Conservation (phyloP, 1,140 invertebrate species). For the Ips typographus region DNA sequence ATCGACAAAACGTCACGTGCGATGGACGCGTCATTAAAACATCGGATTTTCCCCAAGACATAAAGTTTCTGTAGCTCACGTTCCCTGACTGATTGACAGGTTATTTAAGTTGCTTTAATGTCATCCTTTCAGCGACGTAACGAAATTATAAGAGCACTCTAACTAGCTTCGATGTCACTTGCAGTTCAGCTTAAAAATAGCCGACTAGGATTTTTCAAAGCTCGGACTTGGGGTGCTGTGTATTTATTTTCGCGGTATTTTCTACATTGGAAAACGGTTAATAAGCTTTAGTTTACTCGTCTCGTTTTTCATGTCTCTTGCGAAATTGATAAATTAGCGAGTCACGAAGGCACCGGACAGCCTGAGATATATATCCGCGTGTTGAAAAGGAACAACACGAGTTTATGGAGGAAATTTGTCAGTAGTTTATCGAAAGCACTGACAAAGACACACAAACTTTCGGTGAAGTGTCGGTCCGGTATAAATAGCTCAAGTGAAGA, state of each 20-base stretch:
- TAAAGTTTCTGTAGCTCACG: slow-evolving; percentile 39
- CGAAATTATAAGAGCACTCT: slow-evolving; percentile 42
- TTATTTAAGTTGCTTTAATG: slow-evolving; percentile 47
- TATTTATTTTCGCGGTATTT: not conserved
- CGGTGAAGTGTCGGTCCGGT: not conserved
- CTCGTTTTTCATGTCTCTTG: too few species aligned
- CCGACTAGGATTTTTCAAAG: not conserved
- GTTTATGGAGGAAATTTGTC: slow-evolving; percentile 19
- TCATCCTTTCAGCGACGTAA: slow-evolving; percentile 39
- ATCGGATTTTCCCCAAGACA: slow-evolving; percentile 42
- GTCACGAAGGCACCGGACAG: slow-evolving; percentile 4
- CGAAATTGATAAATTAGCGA: slow-evolving; percentile 9
- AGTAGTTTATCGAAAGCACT: slow-evolving; percentile 22
- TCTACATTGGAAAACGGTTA: too few species aligned
- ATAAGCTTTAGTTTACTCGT: too few species aligned
- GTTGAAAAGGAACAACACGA: slow-evolving; percentile 8
- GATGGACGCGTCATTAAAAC: slow-evolving; percentile 43
- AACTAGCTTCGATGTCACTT: slow-evolving; percentile 29
- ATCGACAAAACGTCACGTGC: slow-evolving; percentile 42
- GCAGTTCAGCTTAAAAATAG: slow-evolving; percentile 23
- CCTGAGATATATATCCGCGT: slow-evolving; percentile 11
- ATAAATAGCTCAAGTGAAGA: slow-evolving; percentile 42
- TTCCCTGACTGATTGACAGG: slow-evolving; percentile 45
- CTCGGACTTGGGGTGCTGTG: not conserved
- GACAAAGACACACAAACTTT: slow-evolving; percentile 14